Evolutionary conservation across 2,113 vertebrate species (phyloP), one percentile per base, ranked within the genome.

Genomic region (Pantherophis guttatus): DNA sequence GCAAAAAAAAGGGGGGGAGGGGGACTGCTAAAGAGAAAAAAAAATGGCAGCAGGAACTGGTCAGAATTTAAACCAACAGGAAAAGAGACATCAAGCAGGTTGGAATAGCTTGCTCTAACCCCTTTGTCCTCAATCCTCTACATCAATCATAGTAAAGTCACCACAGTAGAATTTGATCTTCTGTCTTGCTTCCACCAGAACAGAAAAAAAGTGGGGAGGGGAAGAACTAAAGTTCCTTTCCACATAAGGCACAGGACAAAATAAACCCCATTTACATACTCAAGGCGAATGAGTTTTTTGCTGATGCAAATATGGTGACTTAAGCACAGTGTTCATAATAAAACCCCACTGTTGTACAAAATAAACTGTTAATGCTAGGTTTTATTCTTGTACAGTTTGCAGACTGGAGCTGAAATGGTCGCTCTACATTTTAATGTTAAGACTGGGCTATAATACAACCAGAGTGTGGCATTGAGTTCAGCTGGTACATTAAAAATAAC

Each of bases 231-330:
- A 97, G 97, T 98, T 98, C 98, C 97, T 98, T 98, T 99, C 98
- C 98, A 99, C 98, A 95, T 99, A 99, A 99, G 99, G 99, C 99
- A 99, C 99, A 98, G 98, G 98, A 99, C 98, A 98, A 99, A 99
- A 98, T 96, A 98, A 98, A 98, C 97, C 98, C 98, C 98, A 98
- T 97, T 98, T 97, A 99, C 95, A 98, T 97, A 97, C 97, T 97
- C 88, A 96, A 97, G 98, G 97, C 93, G 94, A 96, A 98, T 95
- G 97, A 97, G 94, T 91, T 94, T 97, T 98, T 97, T 97, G 98
- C 98, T 98, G 98, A 97, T 97, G 97, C 97, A 97, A 98, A 93
- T 98, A 97, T 98, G 98, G 97, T 97, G 98, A 98, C 96, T 98
- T 97, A 97, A 98, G 98, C 97, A 98, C 97, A 95, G 98, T 95